Evolutionary conservation across 2,113 vertebrate genomes (phyloP).

Genomic region (Phycodurus eques): DNA sequence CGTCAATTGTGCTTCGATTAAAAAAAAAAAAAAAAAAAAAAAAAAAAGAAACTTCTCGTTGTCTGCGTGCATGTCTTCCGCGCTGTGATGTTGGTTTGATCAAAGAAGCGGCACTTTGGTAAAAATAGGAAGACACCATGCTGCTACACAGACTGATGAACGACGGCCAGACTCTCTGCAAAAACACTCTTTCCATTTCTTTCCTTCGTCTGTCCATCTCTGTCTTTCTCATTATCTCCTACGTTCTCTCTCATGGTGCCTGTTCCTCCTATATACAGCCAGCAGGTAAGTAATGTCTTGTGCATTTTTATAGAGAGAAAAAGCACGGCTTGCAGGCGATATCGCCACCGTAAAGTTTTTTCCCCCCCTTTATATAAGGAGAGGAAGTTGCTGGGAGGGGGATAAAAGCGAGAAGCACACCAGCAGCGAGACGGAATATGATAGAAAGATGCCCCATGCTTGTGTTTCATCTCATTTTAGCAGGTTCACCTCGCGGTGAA

Average conservation of each 20-base stretch:
- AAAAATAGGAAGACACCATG: conserved; percentile 69
- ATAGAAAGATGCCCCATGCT: conserved; percentile 38
- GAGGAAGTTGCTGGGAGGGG: conserved; percentile 18
- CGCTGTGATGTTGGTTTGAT: conserved; percentile 69
- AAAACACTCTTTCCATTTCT: conserved; percentile 33
- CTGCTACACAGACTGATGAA: conserved; percentile 60
- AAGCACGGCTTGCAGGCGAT: conserved; percentile 8
- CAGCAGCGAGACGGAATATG: conserved; percentile 42
- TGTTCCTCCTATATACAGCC: conserved; percentile 29
- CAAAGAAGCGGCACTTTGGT: conserved; percentile 69
- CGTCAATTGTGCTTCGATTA: conserved; percentile 69
- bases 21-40: conserved; percentile 20
- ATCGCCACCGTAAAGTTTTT: conserved; percentile 32
- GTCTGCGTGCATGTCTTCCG: conserved; percentile 53
- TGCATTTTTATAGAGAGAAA: conserved; percentile 25
- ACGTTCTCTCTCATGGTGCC: conserved; percentile 23
- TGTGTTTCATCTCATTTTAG: conserved; percentile 63
- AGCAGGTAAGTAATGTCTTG: conserved; percentile 17
- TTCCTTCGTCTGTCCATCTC: conserved; percentile 39
- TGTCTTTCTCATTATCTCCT: conserved; percentile 40
- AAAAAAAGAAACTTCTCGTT: conserved; percentile 52
- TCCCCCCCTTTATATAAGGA: conserved; percentile 10
- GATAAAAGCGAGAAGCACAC: conserved; percentile 41
- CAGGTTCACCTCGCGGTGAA: conserved; percentile 62
- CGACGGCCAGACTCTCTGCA: conserved; percentile 47